Conservation (phyloP, 2,113 vertebrate genomes). For the Phrynocephalus versicolor region DNA sequence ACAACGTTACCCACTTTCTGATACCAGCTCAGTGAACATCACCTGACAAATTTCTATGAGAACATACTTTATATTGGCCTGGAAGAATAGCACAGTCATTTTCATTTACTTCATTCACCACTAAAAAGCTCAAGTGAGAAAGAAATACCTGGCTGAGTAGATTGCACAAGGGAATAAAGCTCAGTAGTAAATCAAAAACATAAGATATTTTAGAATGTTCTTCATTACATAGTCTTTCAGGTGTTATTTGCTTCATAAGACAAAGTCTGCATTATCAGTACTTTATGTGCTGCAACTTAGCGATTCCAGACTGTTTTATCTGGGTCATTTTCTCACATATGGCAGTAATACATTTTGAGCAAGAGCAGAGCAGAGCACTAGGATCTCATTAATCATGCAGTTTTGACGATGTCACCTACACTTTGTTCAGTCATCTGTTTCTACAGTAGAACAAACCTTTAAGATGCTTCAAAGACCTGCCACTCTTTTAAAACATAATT, state of each 20-base stretch:
- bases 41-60: not conserved
- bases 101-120: conserved; percentile 52
- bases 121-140: conserved; percentile 44
- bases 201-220: conserved; percentile 58
- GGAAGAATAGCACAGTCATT: conserved; percentile 9
- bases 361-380: not conserved
- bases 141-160: conserved; percentile 54
- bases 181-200: conserved; percentile 70
- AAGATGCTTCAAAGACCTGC: conserved; percentile 7
- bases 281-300: not conserved
- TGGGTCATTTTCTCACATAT: conserved; percentile 14
- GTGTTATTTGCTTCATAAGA: conserved; percentile 46
- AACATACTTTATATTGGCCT: not conserved
- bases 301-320: conserved; percentile 21
- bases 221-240: conserved; percentile 56
- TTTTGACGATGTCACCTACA: conserved; percentile 11
- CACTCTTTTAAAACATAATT: not conserved
- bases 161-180: conserved; percentile 52
- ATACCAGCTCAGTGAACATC: not conserved
- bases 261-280: not conserved
- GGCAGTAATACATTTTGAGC: not conserved
- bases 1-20: not conserved
- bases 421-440: conserved; percentile 10
- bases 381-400: conserved; percentile 23
- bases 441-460: conserved; percentile 4